Evolutionary conservation across 2,113 vertebrate species (phyloP).

Genomic region (Casuarius casuarius): DNA sequence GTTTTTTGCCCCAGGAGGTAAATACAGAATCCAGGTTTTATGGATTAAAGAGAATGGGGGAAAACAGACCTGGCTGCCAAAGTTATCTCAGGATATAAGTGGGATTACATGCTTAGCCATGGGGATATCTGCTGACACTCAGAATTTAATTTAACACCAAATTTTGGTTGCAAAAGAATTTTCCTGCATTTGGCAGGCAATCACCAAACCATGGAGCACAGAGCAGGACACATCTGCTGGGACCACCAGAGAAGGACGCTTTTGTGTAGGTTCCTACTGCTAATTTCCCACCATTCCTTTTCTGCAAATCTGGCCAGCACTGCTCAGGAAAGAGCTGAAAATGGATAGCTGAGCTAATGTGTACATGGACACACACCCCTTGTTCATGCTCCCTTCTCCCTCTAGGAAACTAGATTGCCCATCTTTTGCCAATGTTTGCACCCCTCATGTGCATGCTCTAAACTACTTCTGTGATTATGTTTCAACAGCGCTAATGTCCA

Average conservation of each 20-base stretch:
- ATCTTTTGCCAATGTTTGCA: background rate
- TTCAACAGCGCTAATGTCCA: background rate
- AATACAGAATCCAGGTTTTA: conserved; percentile 42
- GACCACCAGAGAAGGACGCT: conserved; percentile 35
- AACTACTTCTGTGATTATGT: background rate
- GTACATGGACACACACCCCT: rapidly evolving
- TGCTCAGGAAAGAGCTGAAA: background rate
- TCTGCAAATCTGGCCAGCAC: background rate
- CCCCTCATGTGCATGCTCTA: background rate
- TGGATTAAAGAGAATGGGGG: conserved; percentile 43
- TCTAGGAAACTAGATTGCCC: background rate
- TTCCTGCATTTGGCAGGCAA: background rate
- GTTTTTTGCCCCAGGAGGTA: conserved; percentile 29
- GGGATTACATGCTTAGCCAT: background rate
- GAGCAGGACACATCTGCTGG: conserved; percentile 2
- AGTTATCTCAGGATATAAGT: background rate
- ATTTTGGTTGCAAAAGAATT: conserved; percentile 34
- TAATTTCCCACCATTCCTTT: background rate
- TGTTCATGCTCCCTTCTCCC: rapidly evolving
- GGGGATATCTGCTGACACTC: conserved; percentile 40
- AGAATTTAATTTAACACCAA: conserved; percentile 14
- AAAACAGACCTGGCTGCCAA: conserved; percentile 30
- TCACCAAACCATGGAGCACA: background rate
- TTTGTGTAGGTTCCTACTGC: background rate
- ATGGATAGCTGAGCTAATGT: background rate